phyloP scores from a whole-genome alignment of 2,113 vertebrate genomes.

The Alethe diademata region DNA sequence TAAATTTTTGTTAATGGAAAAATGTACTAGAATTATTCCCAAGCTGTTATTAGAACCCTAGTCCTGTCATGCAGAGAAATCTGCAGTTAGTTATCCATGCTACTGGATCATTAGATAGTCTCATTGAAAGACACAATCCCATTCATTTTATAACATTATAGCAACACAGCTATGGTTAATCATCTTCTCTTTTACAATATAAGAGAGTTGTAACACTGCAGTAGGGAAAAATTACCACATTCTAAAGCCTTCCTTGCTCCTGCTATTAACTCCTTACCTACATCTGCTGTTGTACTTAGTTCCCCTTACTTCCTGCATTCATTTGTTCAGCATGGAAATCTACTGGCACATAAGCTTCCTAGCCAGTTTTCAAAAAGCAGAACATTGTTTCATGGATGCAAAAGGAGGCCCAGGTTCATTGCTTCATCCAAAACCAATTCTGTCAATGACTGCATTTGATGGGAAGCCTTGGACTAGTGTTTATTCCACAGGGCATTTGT shows the following conservation, averaged over 20 bases:
- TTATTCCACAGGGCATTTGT: neutral
- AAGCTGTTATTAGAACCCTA: constrained; percentile 8
- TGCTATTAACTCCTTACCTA: neutral
- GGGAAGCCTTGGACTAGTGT: fast-evolving
- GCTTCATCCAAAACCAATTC: neutral
- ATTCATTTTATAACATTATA: neutral
- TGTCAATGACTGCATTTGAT: neutral
- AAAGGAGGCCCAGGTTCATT: neutral
- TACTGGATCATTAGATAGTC: neutral
- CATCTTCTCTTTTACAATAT: neutral
- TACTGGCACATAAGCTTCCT: neutral
- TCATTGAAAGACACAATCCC: neutral
- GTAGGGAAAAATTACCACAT: neutral
- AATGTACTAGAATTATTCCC: neutral
- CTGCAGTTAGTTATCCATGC: neutral
- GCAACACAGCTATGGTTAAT: neutral
- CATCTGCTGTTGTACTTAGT: neutral
- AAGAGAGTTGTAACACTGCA: neutral
- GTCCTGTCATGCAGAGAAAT: neutral
- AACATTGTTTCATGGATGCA: neutral
- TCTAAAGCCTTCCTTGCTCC: neutral
- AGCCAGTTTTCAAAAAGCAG: neutral
- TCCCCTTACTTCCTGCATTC: neutral
- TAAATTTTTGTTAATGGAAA: constrained; percentile 29
- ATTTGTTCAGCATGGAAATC: neutral